These are phyloP conservation scores for Empidonax traillii DNA, from an alignment of 2,113 vertebrate species.

Conservation along the genomic window DNA sequence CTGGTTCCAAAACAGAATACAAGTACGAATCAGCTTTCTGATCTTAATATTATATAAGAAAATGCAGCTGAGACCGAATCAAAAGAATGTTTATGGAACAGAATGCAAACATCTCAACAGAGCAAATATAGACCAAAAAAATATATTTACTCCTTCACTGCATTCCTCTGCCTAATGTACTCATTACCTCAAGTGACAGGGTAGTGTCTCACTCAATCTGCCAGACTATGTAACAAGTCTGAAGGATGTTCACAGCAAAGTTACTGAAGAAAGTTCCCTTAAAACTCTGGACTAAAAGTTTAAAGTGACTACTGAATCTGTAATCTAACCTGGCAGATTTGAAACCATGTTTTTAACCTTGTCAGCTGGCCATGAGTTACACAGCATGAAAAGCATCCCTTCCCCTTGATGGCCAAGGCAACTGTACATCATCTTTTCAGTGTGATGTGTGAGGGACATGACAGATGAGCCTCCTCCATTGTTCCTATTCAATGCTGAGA, in stretches of 20 bases:
- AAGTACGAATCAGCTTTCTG: neutral
- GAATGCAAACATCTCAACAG: neutral
- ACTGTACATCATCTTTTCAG: neutral
- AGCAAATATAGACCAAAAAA: neutral
- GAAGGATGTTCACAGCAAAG: neutral
- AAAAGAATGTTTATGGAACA: neutral
- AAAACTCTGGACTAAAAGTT: slow-evolving; percentile 18
- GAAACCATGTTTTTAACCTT: slow-evolving; percentile 37
- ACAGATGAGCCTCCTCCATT: slow-evolving; percentile 13
- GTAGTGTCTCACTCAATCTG: neutral
- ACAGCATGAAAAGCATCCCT: neutral
- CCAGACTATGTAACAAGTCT: neutral
- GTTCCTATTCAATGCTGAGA: neutral
- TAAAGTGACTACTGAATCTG: neutral
- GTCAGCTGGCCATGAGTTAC: slow-evolving; percentile 15
- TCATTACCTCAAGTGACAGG: neutral
- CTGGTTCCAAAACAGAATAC: neutral
- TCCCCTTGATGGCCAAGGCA: neutral
- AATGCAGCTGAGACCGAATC: neutral
- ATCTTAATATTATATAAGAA: neutral
- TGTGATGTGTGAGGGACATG: neutral
- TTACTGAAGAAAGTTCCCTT: neutral
- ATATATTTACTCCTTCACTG: neutral
- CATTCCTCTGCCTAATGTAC: neutral
- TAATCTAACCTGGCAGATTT: slow-evolving; percentile 20